These are phyloP conservation scores for Strigamia maritima DNA, from an alignment of 2,888 invertebrate species.

Conservation along the genomic window DNA sequence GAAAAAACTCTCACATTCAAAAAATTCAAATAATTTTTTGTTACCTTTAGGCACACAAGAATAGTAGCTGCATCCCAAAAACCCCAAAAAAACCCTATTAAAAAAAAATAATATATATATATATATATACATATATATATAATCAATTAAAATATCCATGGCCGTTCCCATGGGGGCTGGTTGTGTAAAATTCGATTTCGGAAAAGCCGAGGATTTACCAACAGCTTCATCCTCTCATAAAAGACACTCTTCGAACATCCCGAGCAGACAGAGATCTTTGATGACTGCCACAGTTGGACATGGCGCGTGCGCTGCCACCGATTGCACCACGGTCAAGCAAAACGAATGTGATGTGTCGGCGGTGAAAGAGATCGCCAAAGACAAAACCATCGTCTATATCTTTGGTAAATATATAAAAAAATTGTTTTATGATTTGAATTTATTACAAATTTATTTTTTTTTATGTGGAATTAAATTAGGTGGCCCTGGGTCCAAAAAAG, in stretches of 20 bases:
- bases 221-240: background rate
- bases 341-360: background rate
- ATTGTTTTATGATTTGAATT: too few relatives aligned
- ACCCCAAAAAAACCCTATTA: background rate
- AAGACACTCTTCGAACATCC: constrained; percentile 11
- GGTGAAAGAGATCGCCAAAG: background rate
- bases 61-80: background rate
- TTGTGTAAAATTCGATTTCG: background rate
- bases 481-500: background rate
- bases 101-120: background rate
- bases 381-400: background rate
- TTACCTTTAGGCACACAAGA: background rate
- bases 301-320: background rate
- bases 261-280: background rate
- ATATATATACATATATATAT: too few relatives aligned
- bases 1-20: background rate
- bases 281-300: background rate
- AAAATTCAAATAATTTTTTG: background rate
- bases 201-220: background rate
- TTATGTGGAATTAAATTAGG: background rate
- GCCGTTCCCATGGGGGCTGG: constrained; percentile 22
- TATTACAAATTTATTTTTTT: too few relatives aligned
- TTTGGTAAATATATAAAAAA: background rate
- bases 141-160: background rate
- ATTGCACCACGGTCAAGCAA: background rate